Evolutionary conservation across 2,797 vertebrate species (phyloP), one percentile per base, ranked within the genome.

Genomic region (Pempheris klunzingeri): DNA sequence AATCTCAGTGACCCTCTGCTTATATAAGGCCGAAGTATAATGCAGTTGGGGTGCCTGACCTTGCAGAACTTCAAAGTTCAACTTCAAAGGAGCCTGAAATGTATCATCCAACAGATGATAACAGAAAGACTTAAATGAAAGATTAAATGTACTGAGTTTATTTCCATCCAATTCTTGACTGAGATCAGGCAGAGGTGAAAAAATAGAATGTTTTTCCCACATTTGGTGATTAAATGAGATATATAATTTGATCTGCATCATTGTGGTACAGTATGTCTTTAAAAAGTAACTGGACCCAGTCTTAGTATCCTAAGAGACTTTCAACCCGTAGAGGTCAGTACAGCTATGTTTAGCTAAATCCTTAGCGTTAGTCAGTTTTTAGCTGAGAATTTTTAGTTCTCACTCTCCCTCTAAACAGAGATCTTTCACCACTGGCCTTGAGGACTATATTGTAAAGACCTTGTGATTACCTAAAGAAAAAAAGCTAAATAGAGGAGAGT

Each of bases 381-480:
- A 26, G 24, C 36, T 30, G 11, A 43, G 22, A 38, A 59, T 24
- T 8, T 57, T 61, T 20, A 36, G 1, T 26, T 46, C 32, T 43
- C n/a, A 36, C 15, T 53, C 28, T 60, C 12, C 3, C 38, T 43
- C 3, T 12, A 10, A 59, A 30, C 7, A 3, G 32, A 15, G 8
- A 12, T 24, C 43, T 28, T 50, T 80, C 32, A 47, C 28, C 26
- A 18, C 43, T 49, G n/a, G 57, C 46, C 36, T 64, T 8, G 1
- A 79, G 15, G 17, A 39, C 41, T 57, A n/a, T 10, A 61, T 71
- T n/a, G n/a, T n/a, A n/a, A 55, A 79, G 67, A 53, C 22, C 24
- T 43, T 61, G 38, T 22, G 18, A 75, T 62, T 55, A 34, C 24
- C 62, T 66, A 0, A 61, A 44, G 50, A 66, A 74, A 50, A 69